phyloP scores from a whole-genome alignment of 2,888 invertebrate species.

The Hirtodrosophila alboralis region DNA sequence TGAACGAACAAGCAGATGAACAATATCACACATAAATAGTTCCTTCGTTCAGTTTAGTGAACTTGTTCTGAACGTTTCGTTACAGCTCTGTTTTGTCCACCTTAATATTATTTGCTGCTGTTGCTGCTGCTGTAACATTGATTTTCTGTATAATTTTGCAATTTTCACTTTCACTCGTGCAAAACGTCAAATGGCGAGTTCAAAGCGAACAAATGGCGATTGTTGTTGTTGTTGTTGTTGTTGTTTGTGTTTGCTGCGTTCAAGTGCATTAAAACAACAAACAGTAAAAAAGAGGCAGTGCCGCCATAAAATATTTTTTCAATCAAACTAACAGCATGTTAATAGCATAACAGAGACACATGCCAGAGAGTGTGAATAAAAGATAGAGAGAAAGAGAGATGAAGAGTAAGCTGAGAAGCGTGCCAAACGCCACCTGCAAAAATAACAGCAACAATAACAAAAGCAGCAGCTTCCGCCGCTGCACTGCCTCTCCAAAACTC shows the following conservation, averaged over 20 bases:
- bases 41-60: no score
- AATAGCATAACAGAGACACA: constrained; percentile 63
- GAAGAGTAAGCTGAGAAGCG: constrained; percentile 39
- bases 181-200: constrained; percentile 55
- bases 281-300: constrained; percentile 25
- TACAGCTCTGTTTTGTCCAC: constrained; percentile 13
- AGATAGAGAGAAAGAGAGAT: constrained; percentile 6
- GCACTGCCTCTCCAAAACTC: constrained; percentile 9
- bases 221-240: constrained; percentile 16
- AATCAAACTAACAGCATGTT: constrained; percentile 78
- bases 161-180: constrained; percentile 81
- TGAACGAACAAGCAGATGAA: no score
- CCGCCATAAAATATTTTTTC: constrained; percentile 76
- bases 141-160: constrained; percentile 77
- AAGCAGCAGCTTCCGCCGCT: constrained; percentile 40
- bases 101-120: constrained; percentile 47
- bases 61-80: neutral
- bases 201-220: constrained; percentile 59
- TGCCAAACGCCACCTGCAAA: constrained; percentile 63
- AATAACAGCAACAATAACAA: no score
- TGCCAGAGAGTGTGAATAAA: constrained; percentile 34
- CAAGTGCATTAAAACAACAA: constrained; percentile 22
- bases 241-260: constrained; percentile 26
- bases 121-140: constrained; percentile 53
- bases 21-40: no score